Evolutionary conservation across 2,888 invertebrate species (phyloP), one percentile per base, ranked within the genome.

Genomic region (Eupithecia centaureata): DNA sequence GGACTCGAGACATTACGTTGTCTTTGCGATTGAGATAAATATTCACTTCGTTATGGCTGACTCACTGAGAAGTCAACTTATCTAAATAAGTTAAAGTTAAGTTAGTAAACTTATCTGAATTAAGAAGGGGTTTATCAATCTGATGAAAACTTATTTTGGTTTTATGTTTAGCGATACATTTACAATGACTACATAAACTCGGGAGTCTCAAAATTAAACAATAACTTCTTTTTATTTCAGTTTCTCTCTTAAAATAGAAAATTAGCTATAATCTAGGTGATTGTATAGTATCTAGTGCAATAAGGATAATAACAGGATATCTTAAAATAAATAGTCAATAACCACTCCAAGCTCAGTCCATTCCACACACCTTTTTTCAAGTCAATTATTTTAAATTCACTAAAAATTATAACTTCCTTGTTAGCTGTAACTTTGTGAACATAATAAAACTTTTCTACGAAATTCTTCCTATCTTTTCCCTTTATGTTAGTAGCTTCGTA

Each of bases 1-100:
- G 85, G 86, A 87, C 86, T 79, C 77, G 67, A 83, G 61, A 77
- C 82, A 84, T 86, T 84, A 83, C 76, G 76, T 79, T 80, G 81
- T 79, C 77, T 77, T 65, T 74, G 59, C 73, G 72, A 73, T 74
- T 70, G 70, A 75, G 73, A 75, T 73, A 63, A 72, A 71, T 67
- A 70, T 62, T 64, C 73, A 73, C 68, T 70, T 71, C 70, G 71
- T 59, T 65, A 65, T 65, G 47, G 58, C 63, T 70, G 60, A 69
- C 59, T 63, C 60, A 65, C 5, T 47, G 30, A 12, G 15, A 30
- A n/a, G 54, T 22, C 56, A 38, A 65, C 42, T 42, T 42, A 33
- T 18, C 15, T 27, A n/a, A n/a, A n/a, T n/a, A n/a, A n/a, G n/a
- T n/a, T n/a, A n/a, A n/a, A n/a, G n/a, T n/a, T n/a, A n/a, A n/a